Evolutionary conservation across 2,888 invertebrate genomes (phyloP).

Genomic region (Caradrina clavipalpis): DNA sequence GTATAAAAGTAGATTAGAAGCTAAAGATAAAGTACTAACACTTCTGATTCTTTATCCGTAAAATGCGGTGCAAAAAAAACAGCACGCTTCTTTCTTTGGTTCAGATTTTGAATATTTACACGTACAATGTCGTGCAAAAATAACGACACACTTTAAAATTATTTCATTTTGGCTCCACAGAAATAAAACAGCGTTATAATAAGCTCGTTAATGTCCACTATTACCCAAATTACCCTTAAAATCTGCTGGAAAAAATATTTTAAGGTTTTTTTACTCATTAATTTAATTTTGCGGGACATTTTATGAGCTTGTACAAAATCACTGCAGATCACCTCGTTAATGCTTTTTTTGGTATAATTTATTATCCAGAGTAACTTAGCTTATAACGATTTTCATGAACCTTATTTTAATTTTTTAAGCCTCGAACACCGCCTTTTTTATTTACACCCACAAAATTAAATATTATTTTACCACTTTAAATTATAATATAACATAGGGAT

Average conservation of each 20-base stretch:
- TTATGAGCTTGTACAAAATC: background rate
- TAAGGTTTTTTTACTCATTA: background rate
- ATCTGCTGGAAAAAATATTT: background rate
- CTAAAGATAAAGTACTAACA: background rate
- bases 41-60: background rate
- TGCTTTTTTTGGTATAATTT: background rate
- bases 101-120: conserved; percentile 5
- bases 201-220: background rate
- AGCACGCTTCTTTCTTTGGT: background rate
- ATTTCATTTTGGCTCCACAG: background rate
- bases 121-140: background rate
- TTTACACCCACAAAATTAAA: background rate
- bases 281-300: background rate
- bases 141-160: background rate
- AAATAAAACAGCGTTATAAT: background rate
- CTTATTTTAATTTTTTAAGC: background rate
- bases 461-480: too few species aligned
- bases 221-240: background rate
- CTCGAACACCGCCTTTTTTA: background rate
- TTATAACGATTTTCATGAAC: background rate
- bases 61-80: background rate
- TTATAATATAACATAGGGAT: too few species aligned
- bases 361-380: background rate
- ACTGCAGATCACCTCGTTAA: background rate
- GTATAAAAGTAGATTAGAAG: background rate